A percentile compares a stretch with the other conserved stretches of the same genome.
Evolutionary conservation across 2,113 vertebrate genomes (phyloP).

Genomic region (Lepus timidus): DNA sequence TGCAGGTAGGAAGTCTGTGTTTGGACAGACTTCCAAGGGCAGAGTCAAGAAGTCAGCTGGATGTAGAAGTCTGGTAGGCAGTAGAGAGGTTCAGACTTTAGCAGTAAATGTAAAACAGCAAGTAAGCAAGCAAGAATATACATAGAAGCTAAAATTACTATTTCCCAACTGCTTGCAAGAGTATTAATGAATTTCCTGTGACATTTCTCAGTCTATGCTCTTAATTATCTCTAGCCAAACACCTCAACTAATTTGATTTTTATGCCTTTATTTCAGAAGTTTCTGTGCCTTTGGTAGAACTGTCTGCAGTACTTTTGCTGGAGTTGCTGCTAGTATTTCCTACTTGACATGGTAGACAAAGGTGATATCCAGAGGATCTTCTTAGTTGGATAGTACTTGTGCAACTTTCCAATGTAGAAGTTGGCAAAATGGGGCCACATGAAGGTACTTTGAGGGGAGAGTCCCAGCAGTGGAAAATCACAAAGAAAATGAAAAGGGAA

Average conservation of each 20-base stretch:
- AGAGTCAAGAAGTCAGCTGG: not conserved
- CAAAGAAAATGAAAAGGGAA: not conserved
- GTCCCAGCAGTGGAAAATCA: not conserved
- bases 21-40: not conserved
- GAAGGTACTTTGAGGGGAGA: not conserved
- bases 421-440: not conserved
- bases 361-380: not conserved
- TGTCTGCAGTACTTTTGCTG: not conserved
- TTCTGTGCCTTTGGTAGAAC: not conserved
- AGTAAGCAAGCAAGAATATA: not conserved
- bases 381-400: not conserved
- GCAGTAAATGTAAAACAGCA: not conserved
- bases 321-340: not conserved
- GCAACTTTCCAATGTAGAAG: not conserved
- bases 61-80: not conserved
- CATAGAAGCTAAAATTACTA: not conserved
- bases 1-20: not conserved
- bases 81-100: not conserved
- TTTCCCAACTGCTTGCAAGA: not conserved
- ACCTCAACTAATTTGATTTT: not conserved
- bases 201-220: not conserved
- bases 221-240: not conserved
- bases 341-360: not conserved
- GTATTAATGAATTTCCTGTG: conserved; percentile 19
- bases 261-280: conserved; percentile 42